These are phyloP conservation scores for Pyrocoelia pectoralis DNA, from an alignment of 2,888 invertebrate species.

Conservation along the genomic window DNA sequence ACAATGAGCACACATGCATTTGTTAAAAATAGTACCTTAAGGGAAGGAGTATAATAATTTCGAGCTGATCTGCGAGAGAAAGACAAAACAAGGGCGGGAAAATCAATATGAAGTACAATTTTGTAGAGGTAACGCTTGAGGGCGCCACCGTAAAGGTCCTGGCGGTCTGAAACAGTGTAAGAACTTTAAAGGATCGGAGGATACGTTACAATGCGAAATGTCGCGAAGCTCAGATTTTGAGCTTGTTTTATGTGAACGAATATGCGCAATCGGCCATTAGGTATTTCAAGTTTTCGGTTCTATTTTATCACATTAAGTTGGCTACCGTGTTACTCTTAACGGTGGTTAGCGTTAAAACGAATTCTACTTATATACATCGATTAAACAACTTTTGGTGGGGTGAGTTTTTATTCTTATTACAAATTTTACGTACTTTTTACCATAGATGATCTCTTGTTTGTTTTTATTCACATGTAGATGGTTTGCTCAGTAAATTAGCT, in stretches of 20 bases:
- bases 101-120: conserved; percentile 52
- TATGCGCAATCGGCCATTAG: conserved; percentile 54
- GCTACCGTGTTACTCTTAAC: conserved; percentile 59
- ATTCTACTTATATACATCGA: conserved; percentile 47
- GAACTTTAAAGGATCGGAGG: conserved; percentile 35
- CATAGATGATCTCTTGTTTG: background rate
- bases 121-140: conserved; percentile 40
- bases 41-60: conserved; percentile 54
- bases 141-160: conserved; percentile 47
- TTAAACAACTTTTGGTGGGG: conserved; percentile 44
- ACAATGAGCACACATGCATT: too few relatives aligned
- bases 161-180: conserved; percentile 42
- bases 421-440: background rate
- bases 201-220: conserved; percentile 25
- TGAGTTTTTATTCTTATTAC: conserved; percentile 27
- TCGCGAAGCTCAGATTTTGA: conserved; percentile 39
- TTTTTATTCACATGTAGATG: background rate
- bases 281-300: conserved; percentile 58
- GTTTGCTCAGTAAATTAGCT: conserved; percentile 7
- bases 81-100: conserved; percentile 56
- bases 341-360: conserved; percentile 57
- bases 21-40: conserved; percentile 34
- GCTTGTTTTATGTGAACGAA: conserved; percentile 45
- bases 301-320: conserved; percentile 61
- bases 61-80: conserved; percentile 55